Evolutionary conservation across 1,140 invertebrate genomes (phyloP).

Genomic region (Meloidogyne floridensis): DNA sequence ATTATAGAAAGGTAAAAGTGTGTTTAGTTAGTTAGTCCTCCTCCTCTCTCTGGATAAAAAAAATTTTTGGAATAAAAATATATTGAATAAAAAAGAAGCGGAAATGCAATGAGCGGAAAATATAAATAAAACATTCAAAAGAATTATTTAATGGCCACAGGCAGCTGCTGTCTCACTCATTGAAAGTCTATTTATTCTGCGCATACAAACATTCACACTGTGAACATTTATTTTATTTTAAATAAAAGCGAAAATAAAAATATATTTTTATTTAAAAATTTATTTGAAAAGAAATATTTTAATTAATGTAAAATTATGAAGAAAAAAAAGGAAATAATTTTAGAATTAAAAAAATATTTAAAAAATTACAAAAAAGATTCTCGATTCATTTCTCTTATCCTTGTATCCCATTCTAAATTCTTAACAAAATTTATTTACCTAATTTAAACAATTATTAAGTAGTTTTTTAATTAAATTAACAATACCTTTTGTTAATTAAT

Average conservation of each 20-base stretch:
- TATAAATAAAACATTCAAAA: neutral
- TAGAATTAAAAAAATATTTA: no score
- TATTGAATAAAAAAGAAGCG: neutral
- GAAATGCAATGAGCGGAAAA: constrained; percentile 6
- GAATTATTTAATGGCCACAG: neutral
- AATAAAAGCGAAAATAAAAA: neutral
- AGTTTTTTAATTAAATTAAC: no score
- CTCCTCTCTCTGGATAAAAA: neutral
- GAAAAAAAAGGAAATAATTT: no score
- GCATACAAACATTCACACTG: neutral
- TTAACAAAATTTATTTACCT: no score
- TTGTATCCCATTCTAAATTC: no score
- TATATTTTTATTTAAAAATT: neutral
- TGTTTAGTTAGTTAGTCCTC: no score
- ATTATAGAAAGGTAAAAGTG: neutral
- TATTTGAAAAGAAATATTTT: no score
- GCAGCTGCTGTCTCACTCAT: neutral
- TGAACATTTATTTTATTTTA: neutral
- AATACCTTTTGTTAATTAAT: no score
- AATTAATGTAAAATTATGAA: no score
- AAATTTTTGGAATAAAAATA: neutral
- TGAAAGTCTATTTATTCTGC: neutral
- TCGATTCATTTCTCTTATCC: no score
- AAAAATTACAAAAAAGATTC: no score
- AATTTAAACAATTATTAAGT: no score